Evolutionary conservation across 2,888 invertebrate species (phyloP), one percentile per base, ranked within the genome.

Genomic region (Perizoma affinitatum): DNA sequence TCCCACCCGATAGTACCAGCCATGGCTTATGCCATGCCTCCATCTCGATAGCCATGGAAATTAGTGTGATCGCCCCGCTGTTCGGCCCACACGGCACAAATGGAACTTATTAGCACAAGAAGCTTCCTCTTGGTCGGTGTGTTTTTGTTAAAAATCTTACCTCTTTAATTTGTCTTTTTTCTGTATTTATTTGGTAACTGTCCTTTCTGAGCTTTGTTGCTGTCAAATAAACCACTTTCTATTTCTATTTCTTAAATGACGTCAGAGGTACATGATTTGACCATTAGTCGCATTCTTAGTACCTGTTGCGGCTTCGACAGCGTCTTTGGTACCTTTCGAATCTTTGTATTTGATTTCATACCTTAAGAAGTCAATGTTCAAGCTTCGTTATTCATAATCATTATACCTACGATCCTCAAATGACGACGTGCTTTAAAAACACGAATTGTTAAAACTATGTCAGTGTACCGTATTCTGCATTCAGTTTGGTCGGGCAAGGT

Each of bases 381-480:
- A 1, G 38, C 38, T 7, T 7, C 6, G 6, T 38, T 44, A 6
- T n/a, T 44, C 22, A 8, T n/a, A 22, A n/a, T n/a, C n/a, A 22
- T 10, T 22, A 10, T 48, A 10, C 50, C 36, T 54, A 36, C 34
- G 42, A 33, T 51, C 51, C 47, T 52, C 41, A 42, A 41, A 47
- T 8, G 46, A 34, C 41, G 11, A 36, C 36, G 56, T 49, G 52
- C 7, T 6, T 56, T n/a, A 38, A 62, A 54, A 58, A 49, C 50
- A 54, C 46, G 44, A 47, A 38, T 38, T 44, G 4, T 43, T 47
- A 63, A 63, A 78, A 69, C 70, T 72, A 62, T 74, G 78, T 60
- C 76, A 66, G 67, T 71, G 63, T 75, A 77, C 74, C 71, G 79
- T 78, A 70, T 72, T 71, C 70, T 58, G 70, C 67, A 65, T 69